These are phyloP conservation scores for Aeoliscus strigatus DNA, from an alignment of 2,797 vertebrate species.

Conservation along the genomic window DNA sequence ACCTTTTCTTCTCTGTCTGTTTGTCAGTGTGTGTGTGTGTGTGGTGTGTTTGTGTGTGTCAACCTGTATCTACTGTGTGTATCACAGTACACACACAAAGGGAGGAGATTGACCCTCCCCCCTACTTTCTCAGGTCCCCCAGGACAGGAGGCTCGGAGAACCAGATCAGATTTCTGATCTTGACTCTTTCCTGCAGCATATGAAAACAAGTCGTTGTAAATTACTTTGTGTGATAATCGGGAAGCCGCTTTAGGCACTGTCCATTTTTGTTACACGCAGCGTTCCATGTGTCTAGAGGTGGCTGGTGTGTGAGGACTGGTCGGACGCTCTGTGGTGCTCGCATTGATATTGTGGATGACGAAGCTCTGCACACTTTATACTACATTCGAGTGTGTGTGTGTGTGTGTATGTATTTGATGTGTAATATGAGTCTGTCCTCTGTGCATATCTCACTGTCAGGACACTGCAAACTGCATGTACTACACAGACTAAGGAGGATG, in stretches of 20 bases:
- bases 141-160: slow-evolving; percentile 68
- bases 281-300: slow-evolving; percentile 21
- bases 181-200: slow-evolving; percentile 67
- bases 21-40: slow-evolving; percentile 21
- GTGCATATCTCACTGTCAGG: slow-evolving; percentile 74
- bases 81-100: slow-evolving; percentile 38
- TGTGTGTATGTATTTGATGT: slow-evolving; percentile 53
- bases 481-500: slow-evolving; percentile 79
- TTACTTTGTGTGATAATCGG: slow-evolving; percentile 67
- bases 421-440: slow-evolving; percentile 56
- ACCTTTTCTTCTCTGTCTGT: slow-evolving; percentile 23
- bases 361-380: slow-evolving; percentile 28
- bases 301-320: slow-evolving; percentile 19
- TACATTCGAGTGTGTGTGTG: slow-evolving; percentile 28
- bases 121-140: slow-evolving; percentile 64
- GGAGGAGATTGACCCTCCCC: slow-evolving; percentile 50
- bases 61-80: slow-evolving; percentile 42
- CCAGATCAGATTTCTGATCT: slow-evolving; percentile 75
- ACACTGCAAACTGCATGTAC: slow-evolving; percentile 72
- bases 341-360: slow-evolving; percentile 39
- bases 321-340: slow-evolving; percentile 19
- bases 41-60: slow-evolving; percentile 43
- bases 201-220: slow-evolving; percentile 73
- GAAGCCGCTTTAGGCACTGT: slow-evolving; percentile 53
- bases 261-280: slow-evolving; percentile 35